A percentile compares a stretch with the other conserved stretches of the same genome.
Evolutionary conservation across 2,113 vertebrate species (phyloP).

Genomic region (Perca fluviatilis): DNA sequence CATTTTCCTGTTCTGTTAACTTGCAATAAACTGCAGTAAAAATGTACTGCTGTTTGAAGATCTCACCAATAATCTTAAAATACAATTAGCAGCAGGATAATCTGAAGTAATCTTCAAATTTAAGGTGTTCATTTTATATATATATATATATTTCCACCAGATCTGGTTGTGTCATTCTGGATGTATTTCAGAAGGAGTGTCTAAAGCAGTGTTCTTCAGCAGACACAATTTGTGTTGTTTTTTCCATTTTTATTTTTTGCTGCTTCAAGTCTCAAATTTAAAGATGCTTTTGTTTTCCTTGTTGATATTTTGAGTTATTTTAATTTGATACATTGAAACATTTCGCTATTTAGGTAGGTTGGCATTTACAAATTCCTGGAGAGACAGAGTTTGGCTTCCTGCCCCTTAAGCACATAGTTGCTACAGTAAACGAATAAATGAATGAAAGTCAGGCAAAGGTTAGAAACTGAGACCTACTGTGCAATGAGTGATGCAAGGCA

Average conservation of each 20-base stretch:
- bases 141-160: no score
- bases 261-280: not conserved
- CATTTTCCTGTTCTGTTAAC: not conserved
- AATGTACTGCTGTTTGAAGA: not conserved
- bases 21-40: not conserved
- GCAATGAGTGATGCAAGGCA: conserved; percentile 94
- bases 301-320: not conserved
- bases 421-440: not conserved
- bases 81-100: not conserved
- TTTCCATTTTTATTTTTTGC: not conserved
- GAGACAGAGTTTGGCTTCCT: not conserved
- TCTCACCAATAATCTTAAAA: not conserved
- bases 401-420: not conserved
- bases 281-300: not conserved
- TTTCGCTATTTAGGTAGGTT: not conserved
- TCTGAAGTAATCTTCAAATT: not conserved
- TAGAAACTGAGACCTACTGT: conserved; percentile 86
- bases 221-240: not conserved
- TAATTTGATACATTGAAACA: not conserved
- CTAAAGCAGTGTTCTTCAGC: not conserved
- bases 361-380: not conserved
- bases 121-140: not conserved
- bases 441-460: not conserved
- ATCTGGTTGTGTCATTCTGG: no score
- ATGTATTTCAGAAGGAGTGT: no score